Evolutionary conservation across 1,140 invertebrate genomes (phyloP).

Genomic region (Pogonomyrmex californicus): DNA sequence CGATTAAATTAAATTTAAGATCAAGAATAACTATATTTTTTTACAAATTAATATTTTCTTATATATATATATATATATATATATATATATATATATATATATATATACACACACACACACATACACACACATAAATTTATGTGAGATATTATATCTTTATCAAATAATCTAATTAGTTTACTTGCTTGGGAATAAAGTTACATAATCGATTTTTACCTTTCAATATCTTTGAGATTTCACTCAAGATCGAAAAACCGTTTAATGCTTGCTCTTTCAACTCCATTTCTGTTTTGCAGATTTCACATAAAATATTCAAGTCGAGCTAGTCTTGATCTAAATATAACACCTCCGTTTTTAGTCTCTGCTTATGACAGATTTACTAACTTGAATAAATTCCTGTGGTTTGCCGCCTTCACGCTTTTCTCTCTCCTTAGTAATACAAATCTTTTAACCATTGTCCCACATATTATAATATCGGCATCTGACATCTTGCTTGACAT

Average conservation of each 20-base stretch:
- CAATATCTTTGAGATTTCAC: not conserved
- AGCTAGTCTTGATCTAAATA: not conserved
- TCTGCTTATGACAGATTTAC: conserved; percentile 6
- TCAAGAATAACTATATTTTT: not conserved
- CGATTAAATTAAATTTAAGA: not conserved
- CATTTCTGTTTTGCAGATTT: not conserved
- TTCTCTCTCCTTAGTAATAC: conserved; percentile 4
- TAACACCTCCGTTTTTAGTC: conserved; percentile 32
- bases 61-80: not conserved
- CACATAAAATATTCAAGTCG: not conserved
- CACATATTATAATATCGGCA: conserved; percentile 62
- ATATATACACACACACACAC: too few relatives aligned
- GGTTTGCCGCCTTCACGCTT: conserved; percentile 52
- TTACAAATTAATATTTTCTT: not conserved
- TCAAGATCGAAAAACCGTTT: not conserved
- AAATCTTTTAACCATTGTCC: conserved; percentile 63
- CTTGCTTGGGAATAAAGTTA: not conserved
- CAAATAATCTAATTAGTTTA: not conserved
- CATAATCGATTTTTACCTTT: not conserved
- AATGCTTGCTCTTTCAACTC: not conserved
- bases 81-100: too few relatives aligned
- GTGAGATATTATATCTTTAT: conserved; percentile 8
- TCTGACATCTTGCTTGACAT: conserved; percentile 65
- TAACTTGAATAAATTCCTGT: conserved; percentile 38
- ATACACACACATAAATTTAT: not conserved